Evolutionary conservation across 2,888 invertebrate species (phyloP).

Genomic region (Drosophila koepferae): DNA sequence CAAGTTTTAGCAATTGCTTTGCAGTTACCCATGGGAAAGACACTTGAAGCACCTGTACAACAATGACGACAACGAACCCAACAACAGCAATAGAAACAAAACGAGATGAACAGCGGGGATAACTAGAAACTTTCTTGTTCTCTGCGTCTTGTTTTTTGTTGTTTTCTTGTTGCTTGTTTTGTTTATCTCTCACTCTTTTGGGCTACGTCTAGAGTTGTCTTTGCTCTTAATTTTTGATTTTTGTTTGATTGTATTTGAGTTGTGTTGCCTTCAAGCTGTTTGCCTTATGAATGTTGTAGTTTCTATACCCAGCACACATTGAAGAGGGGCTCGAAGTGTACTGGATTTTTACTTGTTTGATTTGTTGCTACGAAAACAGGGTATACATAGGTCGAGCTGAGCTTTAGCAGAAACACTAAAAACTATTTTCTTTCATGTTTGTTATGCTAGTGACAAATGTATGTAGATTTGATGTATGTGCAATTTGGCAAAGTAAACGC

Average conservation of each 20-base stretch:
- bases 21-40: constrained; percentile 43
- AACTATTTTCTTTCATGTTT: constrained; percentile 10
- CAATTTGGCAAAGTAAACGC: constrained; percentile 63
- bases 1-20: constrained; percentile 56
- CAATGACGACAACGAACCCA: background rate
- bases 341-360: background rate
- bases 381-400: background rate
- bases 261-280: constrained; percentile 42
- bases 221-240: constrained; percentile 73
- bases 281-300: constrained; percentile 37
- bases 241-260: constrained; percentile 72
- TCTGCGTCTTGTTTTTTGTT: constrained; percentile 25
- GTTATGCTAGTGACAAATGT: constrained; percentile 44
- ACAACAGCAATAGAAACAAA: constrained; percentile 1
- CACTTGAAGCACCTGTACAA: constrained; percentile 44
- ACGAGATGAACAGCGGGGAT: constrained; percentile 23
- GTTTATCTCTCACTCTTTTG: constrained; percentile 47
- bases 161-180: constrained; percentile 14
- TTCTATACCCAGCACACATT: background rate
- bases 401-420: background rate
- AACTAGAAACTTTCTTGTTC: constrained; percentile 49
- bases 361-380: background rate
- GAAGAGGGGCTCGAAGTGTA: background rate
- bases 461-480: constrained; percentile 67
- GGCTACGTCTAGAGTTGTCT: constrained; percentile 39